Evolutionary conservation across 2,888 invertebrate species (phyloP).

Genomic region (Capitulum mitella): DNA sequence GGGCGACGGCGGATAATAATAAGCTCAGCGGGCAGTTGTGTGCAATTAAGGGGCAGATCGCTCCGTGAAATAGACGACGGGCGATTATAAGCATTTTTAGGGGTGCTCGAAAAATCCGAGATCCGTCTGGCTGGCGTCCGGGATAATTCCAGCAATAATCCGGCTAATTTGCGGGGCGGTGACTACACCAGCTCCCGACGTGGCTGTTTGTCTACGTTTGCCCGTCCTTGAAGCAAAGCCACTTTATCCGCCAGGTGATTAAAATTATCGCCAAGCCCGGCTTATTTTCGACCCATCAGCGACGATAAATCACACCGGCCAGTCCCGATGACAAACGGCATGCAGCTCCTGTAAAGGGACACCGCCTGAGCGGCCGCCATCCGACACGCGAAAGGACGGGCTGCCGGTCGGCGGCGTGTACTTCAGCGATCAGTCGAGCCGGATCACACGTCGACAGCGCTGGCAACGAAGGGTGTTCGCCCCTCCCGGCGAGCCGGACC

Average conservation of each 20-base stretch:
- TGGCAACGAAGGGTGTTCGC: no score
- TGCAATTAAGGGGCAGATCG: not conserved
- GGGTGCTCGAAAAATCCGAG: not conserved
- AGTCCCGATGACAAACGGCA: not conserved
- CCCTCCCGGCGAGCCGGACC: no score
- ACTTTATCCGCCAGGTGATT: not conserved
- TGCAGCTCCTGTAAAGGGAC: no score
- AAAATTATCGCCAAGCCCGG: not conserved
- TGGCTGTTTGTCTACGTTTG: no score
- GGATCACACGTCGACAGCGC: no score
- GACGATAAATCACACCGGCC: not conserved
- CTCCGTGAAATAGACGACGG: not conserved
- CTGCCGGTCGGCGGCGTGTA: no score
- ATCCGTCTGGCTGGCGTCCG: not conserved
- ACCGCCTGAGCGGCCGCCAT: not conserved
- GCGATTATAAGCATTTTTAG: not conserved
- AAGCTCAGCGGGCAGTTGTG: not conserved
- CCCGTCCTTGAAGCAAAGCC: not conserved
- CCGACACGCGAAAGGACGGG: not conserved
- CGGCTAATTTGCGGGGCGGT: no score
- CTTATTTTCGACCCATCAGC: no score
- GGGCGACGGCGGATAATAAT: no score
- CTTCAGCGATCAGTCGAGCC: no score
- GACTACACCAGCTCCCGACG: no score
- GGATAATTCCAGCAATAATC: not conserved